Evolutionary conservation across 2,888 invertebrate species (phyloP).

Genomic region (Lithophane socia): DNA sequence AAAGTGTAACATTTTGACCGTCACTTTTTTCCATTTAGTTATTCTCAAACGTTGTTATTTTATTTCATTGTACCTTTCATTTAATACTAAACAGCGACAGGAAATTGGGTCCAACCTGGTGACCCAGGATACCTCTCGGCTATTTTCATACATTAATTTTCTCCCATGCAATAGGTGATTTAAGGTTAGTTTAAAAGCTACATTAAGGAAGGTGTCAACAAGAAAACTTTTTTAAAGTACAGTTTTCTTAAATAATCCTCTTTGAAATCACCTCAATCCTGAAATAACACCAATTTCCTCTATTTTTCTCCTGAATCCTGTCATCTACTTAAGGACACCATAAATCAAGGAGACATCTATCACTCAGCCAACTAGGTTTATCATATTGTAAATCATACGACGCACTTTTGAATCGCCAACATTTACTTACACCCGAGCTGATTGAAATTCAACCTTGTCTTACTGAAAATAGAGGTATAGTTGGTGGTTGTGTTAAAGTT

Average conservation of each 20-base stretch:
- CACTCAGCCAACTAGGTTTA: conserved; percentile 79
- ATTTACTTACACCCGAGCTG: neutral
- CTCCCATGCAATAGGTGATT: neutral
- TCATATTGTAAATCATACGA: conserved; percentile 77
- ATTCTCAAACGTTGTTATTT: no score
- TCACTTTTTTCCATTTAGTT: no score
- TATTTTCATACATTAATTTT: neutral
- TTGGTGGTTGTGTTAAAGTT: conserved; percentile 20
- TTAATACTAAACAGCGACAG: no score
- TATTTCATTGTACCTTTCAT: no score
- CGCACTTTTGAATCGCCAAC: conserved; percentile 58
- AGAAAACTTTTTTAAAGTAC: no score
- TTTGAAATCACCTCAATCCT: conserved; percentile 13
- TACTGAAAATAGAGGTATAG: neutral
- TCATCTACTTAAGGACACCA: conserved; percentile 37
- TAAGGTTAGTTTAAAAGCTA: neutral
- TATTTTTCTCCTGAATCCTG: conserved; percentile 47
- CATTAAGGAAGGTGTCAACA: no score
- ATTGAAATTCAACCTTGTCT: conserved; percentile 16
- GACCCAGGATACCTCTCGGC: no score
- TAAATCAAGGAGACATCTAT: conserved; percentile 74
- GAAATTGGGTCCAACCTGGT: no score
- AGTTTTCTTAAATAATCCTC: neutral
- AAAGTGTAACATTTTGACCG: no score
- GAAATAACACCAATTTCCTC: conserved; percentile 22